Evolutionary conservation across 2,888 invertebrate species (phyloP).

Genomic region (Cacoxenus indagator): DNA sequence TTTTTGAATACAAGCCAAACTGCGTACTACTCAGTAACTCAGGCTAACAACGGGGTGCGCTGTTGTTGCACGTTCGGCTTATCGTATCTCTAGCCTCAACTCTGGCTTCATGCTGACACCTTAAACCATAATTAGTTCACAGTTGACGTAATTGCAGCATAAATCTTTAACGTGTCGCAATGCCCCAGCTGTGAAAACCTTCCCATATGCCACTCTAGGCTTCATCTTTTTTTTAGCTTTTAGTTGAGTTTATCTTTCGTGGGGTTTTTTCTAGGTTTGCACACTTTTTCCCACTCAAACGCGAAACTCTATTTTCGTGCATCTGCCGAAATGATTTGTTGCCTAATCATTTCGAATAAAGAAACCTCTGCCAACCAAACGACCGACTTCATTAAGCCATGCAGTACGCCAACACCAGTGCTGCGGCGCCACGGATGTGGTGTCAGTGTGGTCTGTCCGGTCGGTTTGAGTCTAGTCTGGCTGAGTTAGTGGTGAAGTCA

Average conservation of each 20-base stretch:
- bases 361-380: neutral
- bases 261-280: neutral
- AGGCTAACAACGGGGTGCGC: slow-evolving; percentile 21
- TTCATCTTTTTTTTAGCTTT: neutral
- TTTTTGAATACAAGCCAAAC: too few relatives aligned
- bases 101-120: slow-evolving; percentile 42
- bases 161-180: slow-evolving; percentile 60
- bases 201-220: slow-evolving; percentile 10
- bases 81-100: slow-evolving; percentile 25
- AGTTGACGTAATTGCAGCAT: slow-evolving; percentile 64
- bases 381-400: neutral
- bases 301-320: slow-evolving; percentile 14
- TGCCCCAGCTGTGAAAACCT: slow-evolving; percentile 34
- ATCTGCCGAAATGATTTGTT: slow-evolving; percentile 56
- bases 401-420: neutral
- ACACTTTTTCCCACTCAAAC: neutral
- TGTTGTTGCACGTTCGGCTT: slow-evolving; percentile 29
- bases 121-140: slow-evolving; percentile 63
- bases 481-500: slow-evolving; percentile 23
- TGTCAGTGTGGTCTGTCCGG: slow-evolving; percentile 9
- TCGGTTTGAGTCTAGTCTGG: neutral
- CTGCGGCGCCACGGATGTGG: slow-evolving; percentile 16
- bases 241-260: neutral
- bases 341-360: slow-evolving; percentile 39
- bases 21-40: too few relatives aligned